Base-by-base conservation (phyloP, 2,797 vertebrate genomes). In the Xyrichtys novacula region DNA sequence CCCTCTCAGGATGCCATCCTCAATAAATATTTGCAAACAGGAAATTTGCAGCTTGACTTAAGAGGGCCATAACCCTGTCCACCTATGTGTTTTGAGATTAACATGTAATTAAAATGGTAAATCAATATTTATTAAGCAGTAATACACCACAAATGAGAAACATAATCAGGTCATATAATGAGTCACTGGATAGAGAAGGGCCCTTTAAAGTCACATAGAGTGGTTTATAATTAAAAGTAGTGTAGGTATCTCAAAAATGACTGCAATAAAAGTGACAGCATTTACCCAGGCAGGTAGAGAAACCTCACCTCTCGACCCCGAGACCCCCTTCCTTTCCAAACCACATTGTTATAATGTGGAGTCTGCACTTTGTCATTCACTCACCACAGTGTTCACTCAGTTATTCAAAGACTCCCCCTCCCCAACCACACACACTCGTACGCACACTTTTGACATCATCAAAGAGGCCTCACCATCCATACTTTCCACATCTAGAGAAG, bases 11-110 rank as follows among this genome's bases (percentile, higher is more conserved):
- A 90, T 79, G 74, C 81, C 77, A 74, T 88, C 78, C 78, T 87
- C 86, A 90, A 92, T 90, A 93, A 90, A 91, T 92, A 93, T 92
- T 92, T 93, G 86, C 88, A 89, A 89, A 89, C 80, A 91, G 88
- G 85, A 92, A 92, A 93, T 94, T 86, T 92, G 85, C 83, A 68
- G 56, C 69, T 59, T 63, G 78, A 89, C 89, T 90, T 90, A 65
- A 88, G 92, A 91, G 91, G 92, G 90, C 84, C 71, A 86, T 94
- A 91, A 94, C 71, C 76, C 63, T 34, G 73, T 49, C 73, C 84
- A 89, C 90, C 88, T 89, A 75, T 88, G 89, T 91, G 89, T 85
- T 91, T 92, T 92, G 87, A 92, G 91, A 93, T 92, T 91, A 93
- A 88, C 84, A 83, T 91, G 86, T 92, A 91, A 94, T 93, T 93